Percentiles rank a stretch among this genome's conserved stretches.
These are phyloP conservation scores for Drosophila sp. DNA, from an alignment of 1,140 invertebrate species.

Conservation along the genomic window DNA sequence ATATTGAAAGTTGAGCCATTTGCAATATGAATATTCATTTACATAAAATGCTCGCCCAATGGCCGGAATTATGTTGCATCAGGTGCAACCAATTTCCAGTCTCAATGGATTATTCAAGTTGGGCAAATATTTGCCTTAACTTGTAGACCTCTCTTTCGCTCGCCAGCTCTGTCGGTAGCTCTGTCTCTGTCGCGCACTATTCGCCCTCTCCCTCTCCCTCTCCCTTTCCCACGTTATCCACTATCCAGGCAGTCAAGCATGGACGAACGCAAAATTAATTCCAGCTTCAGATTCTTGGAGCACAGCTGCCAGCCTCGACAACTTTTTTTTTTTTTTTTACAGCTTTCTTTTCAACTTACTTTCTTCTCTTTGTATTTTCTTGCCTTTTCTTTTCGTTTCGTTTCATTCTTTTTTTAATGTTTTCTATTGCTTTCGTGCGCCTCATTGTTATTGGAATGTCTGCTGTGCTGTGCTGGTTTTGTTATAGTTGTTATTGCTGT, in stretches of 20 bases:
- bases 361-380: conserved; percentile 24
- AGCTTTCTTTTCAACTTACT: conserved; percentile 28
- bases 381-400: conserved; percentile 7
- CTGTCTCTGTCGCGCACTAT: neutral
- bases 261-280: conserved; percentile 60
- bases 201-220: neutral
- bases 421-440: conserved; percentile 6
- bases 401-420: conserved; percentile 32
- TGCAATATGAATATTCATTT: conserved; percentile 7
- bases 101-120: conserved; percentile 42
- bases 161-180: neutral
- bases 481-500: conserved; percentile 61
- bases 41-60: conserved; percentile 9
- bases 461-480: conserved; percentile 35
- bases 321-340: conserved; percentile 52
- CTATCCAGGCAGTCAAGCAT: conserved; percentile 38
- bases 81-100: conserved; percentile 45
- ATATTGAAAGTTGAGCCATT: neutral
- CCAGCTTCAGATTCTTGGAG: conserved; percentile 38
- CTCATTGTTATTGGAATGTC: conserved; percentile 74
- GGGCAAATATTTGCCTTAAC: conserved; percentile 50
- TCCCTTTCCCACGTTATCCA: neutral
- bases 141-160: conserved; percentile 18
- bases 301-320: conserved; percentile 31
- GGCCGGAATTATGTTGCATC: conserved; percentile 13